Conservation (phyloP, 2,113 vertebrate species). For the Carollia perspicillata region DNA sequence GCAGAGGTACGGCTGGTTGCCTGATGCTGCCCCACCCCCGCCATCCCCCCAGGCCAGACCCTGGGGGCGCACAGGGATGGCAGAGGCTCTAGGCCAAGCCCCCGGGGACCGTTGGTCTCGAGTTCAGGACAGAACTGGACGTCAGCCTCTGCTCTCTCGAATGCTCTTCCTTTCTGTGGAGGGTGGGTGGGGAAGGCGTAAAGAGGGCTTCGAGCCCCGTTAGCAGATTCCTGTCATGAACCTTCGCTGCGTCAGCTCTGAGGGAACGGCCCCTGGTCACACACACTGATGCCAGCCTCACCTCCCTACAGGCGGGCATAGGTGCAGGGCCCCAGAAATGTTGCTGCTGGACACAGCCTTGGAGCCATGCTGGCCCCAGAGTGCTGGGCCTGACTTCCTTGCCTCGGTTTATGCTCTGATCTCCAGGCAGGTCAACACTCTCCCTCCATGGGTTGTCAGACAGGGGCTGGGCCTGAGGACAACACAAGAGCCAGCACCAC, state of each 20-base stretch:
- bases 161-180: neutral
- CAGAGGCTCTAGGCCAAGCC: neutral
- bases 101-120: neutral
- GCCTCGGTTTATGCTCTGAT: neutral
- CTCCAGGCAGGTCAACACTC: neutral
- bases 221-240: neutral
- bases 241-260: neutral
- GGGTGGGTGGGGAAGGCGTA: neutral
- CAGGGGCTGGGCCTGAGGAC: neutral
- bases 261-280: neutral
- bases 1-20: conserved; percentile 81
- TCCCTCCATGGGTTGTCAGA: neutral
- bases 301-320: neutral
- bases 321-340: neutral
- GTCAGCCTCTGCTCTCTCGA: neutral
- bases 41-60: neutral
- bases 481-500: neutral
- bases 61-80: neutral
- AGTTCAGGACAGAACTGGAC: neutral
- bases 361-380: neutral
- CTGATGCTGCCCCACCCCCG: neutral
- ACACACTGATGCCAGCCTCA: neutral
- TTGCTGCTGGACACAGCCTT: neutral
- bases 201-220: neutral
- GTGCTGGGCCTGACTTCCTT: neutral